These are phyloP conservation scores for Halictus ligatus DNA, from an alignment of 2,888 invertebrate species.

Conservation along the genomic window DNA sequence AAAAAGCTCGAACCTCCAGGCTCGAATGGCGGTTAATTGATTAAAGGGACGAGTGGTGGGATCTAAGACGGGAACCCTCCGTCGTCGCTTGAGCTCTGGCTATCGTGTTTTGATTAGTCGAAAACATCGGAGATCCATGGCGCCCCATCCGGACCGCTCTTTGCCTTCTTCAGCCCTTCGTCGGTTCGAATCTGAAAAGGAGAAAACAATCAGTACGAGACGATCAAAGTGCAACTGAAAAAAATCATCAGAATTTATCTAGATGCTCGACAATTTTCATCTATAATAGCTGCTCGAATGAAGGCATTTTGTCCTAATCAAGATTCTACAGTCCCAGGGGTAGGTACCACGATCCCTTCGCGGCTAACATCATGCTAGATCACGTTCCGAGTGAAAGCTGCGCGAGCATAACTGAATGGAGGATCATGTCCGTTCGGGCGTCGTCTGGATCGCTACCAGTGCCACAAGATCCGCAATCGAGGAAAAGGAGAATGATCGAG, in stretches of 20 bases:
- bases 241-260: background rate
- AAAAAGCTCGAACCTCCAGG: background rate
- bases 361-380: background rate
- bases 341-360: no score
- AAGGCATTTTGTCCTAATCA: no score
- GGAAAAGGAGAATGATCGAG: slow-evolving; percentile 56
- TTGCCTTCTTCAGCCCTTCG: slow-evolving; percentile 77
- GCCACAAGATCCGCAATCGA: slow-evolving; percentile 39
- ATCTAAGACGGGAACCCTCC: slow-evolving; percentile 45
- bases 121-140: slow-evolving; percentile 73
- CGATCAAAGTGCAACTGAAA: no score
- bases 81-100: slow-evolving; percentile 64
- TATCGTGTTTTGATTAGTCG: slow-evolving; percentile 76
- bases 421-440: background rate
- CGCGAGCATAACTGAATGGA: background rate
- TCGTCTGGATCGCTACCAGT: slow-evolving; percentile 30
- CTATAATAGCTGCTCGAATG: no score
- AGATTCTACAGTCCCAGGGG: no score
- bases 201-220: background rate
- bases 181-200: slow-evolving; percentile 78
- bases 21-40: slow-evolving; percentile 43
- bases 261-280: background rate
- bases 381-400: background rate
- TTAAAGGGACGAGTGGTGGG: slow-evolving; percentile 56
- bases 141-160: slow-evolving; percentile 73